A percentile compares a stretch with the other conserved stretches of the same genome.
These are phyloP conservation scores for Caenorhabditis wallacei DNA, from an alignment of 2,888 invertebrate genomes.

Conservation along the genomic window DNA sequence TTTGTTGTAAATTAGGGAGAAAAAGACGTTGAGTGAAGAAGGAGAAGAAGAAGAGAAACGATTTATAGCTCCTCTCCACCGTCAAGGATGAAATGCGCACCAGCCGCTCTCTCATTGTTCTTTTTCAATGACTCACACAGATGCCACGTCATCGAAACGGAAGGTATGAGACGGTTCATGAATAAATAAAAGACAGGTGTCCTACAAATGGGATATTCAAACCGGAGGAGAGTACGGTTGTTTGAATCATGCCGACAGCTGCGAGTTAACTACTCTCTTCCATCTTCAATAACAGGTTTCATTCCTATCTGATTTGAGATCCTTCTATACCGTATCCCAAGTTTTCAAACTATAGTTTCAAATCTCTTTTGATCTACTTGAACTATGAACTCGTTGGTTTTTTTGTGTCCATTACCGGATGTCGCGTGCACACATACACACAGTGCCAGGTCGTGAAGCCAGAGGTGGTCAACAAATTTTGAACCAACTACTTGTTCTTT, in stretches of 20 bases:
- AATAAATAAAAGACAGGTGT: slow-evolving; percentile 50
- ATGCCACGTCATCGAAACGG: slow-evolving; percentile 41
- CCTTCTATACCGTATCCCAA: slow-evolving; percentile 16
- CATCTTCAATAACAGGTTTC: slow-evolving; percentile 21
- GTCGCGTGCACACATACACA: slow-evolving; percentile 19
- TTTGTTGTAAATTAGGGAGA: slow-evolving; percentile 52
- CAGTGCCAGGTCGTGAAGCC: slow-evolving; percentile 54
- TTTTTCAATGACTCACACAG: slow-evolving; percentile 18
- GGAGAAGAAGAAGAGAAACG: slow-evolving; percentile 16
- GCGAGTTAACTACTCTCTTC: slow-evolving; percentile 21
- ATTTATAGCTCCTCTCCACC: slow-evolving; percentile 48
- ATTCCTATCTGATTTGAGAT: slow-evolving; percentile 29
- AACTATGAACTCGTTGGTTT: slow-evolving; percentile 30
- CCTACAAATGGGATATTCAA: slow-evolving; percentile 40
- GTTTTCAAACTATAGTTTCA: slow-evolving; percentile 5
- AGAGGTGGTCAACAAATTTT: slow-evolving; percentile 42
- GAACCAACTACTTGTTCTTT: slow-evolving; percentile 29
- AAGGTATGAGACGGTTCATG: slow-evolving; percentile 2
- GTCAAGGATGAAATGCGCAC: slow-evolving; percentile 42
- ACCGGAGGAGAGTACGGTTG: slow-evolving; percentile 11
- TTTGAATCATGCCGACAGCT: slow-evolving; percentile 46
- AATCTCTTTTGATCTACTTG: slow-evolving; percentile 37
- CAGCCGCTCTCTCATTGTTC: slow-evolving; percentile 2
- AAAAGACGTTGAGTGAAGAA: slow-evolving; percentile 9
- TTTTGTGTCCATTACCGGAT: slow-evolving; percentile 23